Conservation (phyloP, 2,797 vertebrate species). For the Spheniscus humboldti region DNA sequence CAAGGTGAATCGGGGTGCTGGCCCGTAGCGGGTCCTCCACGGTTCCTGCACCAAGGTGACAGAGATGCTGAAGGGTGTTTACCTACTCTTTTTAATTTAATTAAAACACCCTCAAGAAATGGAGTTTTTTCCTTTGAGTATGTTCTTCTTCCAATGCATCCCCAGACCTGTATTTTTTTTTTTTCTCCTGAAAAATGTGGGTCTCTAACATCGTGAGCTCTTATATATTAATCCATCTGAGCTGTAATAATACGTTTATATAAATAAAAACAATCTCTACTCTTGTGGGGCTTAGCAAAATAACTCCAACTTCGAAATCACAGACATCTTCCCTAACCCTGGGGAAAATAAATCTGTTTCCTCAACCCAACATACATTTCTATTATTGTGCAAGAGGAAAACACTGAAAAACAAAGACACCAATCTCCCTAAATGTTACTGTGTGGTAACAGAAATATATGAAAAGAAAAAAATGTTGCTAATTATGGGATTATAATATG, state of each 20-base stretch:
- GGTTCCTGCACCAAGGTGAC: accelerated
- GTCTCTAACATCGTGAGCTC: neutral
- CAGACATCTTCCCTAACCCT: neutral
- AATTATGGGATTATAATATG: neutral
- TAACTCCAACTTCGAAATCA: neutral
- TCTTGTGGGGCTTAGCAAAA: neutral
- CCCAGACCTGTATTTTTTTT: neutral
- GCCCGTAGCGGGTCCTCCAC: accelerated
- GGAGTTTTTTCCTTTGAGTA: neutral
- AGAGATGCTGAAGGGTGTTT: neutral
- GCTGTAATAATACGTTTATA: neutral
- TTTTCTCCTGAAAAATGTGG: neutral
- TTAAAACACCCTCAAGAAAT: neutral
- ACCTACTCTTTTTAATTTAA: neutral
- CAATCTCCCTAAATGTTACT: neutral
- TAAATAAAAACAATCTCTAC: neutral
- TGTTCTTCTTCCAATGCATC: neutral
- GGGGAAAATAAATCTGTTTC: neutral
- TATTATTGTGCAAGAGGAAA: neutral
- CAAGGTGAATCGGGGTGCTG: neutral
- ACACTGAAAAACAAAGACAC: neutral
- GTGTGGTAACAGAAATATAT: neutral
- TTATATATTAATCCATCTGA: neutral
- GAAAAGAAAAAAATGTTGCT: neutral
- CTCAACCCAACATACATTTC: neutral